Conservation (phyloP, 2,797 vertebrate genomes). For the Echiichthys vipera region DNA sequence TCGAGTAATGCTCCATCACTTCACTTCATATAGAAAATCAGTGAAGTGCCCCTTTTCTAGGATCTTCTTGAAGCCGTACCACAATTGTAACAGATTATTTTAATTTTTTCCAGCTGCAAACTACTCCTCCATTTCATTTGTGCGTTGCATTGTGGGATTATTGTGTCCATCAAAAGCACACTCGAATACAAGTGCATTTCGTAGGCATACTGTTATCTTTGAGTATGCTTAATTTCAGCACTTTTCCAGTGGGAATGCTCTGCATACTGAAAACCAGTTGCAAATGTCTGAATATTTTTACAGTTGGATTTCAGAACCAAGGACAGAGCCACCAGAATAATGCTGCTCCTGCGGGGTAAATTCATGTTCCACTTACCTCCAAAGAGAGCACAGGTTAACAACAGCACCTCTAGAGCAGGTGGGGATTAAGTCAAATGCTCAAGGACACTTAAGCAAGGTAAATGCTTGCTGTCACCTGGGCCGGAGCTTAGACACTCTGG, state of each 20-base stretch:
- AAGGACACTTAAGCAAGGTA: slow-evolving; percentile 72
- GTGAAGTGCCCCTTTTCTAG: neutral
- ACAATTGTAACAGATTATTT: slow-evolving; percentile 39
- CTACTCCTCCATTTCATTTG: slow-evolving; percentile 36
- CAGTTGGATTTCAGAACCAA: slow-evolving; percentile 67
- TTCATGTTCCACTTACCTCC: slow-evolving; percentile 43
- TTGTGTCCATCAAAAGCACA: slow-evolving; percentile 58
- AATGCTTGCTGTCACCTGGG: slow-evolving; percentile 58
- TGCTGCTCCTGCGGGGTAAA: slow-evolving; percentile 39
- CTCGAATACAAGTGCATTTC: slow-evolving; percentile 52
- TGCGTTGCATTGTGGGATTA: slow-evolving; percentile 39
- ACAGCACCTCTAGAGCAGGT: slow-evolving; percentile 56
- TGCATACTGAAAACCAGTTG: slow-evolving; percentile 49
- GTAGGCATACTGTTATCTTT: slow-evolving; percentile 53
- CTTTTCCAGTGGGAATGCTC: slow-evolving; percentile 37
- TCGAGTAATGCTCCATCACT: neutral
- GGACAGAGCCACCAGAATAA: slow-evolving; percentile 48
- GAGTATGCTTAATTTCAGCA: slow-evolving; percentile 63
- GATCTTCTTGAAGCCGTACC: slow-evolving; percentile 19
- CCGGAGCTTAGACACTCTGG: slow-evolving; percentile 42
- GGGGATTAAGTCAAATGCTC: slow-evolving; percentile 64
- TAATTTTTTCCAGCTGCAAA: slow-evolving; percentile 52
- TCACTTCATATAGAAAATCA: neutral
- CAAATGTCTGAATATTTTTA: slow-evolving; percentile 1
- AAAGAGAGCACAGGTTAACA: slow-evolving; percentile 49